These are phyloP conservation scores for Bacillus rossius DNA, from an alignment of 1,140 invertebrate genomes.

Conservation along the genomic window DNA sequence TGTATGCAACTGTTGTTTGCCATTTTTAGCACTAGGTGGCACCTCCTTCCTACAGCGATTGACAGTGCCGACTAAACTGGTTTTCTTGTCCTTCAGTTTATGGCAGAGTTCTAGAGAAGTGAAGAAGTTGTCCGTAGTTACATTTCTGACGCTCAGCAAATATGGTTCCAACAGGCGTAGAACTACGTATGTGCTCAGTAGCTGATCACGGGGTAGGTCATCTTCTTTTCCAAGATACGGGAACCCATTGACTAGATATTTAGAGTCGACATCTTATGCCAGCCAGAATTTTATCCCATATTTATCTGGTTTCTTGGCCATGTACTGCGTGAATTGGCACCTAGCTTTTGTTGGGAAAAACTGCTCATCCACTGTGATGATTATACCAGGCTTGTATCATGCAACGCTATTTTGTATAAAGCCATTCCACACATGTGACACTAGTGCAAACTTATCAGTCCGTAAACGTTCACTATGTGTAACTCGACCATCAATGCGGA, in stretches of 20 bases:
- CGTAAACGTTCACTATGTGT: too few species aligned
- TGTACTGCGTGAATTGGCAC: slow-evolving; percentile 4
- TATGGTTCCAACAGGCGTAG: too few species aligned
- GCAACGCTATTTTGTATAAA: too few species aligned
- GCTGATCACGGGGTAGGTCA: not conserved
- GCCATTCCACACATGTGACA: too few species aligned
- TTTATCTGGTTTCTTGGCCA: slow-evolving; percentile 5
- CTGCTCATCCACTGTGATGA: slow-evolving; percentile 33
- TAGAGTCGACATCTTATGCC: not conserved
- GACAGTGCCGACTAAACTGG: slow-evolving; percentile 19
- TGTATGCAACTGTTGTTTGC: not conserved
- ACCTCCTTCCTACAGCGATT: not conserved
- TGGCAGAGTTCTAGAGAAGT: slow-evolving; percentile 23
- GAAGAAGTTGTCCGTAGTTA: slow-evolving; percentile 35
- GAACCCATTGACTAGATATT: slow-evolving; percentile 9
- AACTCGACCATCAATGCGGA: too few species aligned
- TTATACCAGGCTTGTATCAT: slow-evolving; percentile 2
- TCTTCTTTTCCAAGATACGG: slow-evolving; percentile 6
- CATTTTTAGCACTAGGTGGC: not conserved
- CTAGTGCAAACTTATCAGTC: too few species aligned
- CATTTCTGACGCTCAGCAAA: slow-evolving; percentile 16
- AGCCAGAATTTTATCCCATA: slow-evolving; percentile 10
- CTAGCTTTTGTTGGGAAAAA: slow-evolving; percentile 29
- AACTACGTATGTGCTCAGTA: too few species aligned
- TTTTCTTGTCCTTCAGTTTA: slow-evolving; percentile 10